Base-by-base conservation (phyloP, 2,797 vertebrate genomes). In the Phrynocephalus guinanensis region DNA sequence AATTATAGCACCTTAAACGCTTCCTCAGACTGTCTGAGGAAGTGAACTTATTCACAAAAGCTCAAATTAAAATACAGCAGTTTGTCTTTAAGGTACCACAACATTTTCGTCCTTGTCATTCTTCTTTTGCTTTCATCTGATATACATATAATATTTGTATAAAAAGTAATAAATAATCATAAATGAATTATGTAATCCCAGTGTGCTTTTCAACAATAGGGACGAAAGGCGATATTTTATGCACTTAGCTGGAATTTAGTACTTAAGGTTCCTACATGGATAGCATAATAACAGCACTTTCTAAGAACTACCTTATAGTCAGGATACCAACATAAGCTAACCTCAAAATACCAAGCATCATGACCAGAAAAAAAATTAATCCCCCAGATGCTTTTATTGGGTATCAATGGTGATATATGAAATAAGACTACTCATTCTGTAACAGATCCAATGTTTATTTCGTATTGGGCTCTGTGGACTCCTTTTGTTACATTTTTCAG, bases 401-500 rank as follows among this genome's bases (percentile, higher is more conserved):
- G 33, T 86, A 86, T 24, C 38, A 71, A 72, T 28, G 5, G 22
- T 50, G 7, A 44, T 44, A 22, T 83, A 86, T 76, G 73, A 89
- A 84, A 80, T 48, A 90, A 80, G 60, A 87, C 71, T 87, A 85
- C 10, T 73, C 7, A 2, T 86, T 85, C 90, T 87, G 50, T 79
- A 85, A 87, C 13, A 79, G 10, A 52, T 6, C 33, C 0, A 18
- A 3, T 63, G 77, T 90, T 91, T 87, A 1, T 83, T 90, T 90
- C 71, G 75, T 15, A 90, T 92, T 70, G 50, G 87, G 79, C 68
- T 86, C 88, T 85, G 38, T 33, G 87, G 7, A 6, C 20, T 90
- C 56, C 2, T 84, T 90, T 72, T 60, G 2, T 67, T 88, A 71
- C 38, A 90, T 87, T 92, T 93, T 85, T n/a, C 86, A 90, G 86